A percentile compares a stretch with the other conserved stretches of the same genome.
These are phyloP conservation scores for Onthophagus sagittarius DNA, from an alignment of 2,888 invertebrate genomes.

Conservation along the genomic window DNA sequence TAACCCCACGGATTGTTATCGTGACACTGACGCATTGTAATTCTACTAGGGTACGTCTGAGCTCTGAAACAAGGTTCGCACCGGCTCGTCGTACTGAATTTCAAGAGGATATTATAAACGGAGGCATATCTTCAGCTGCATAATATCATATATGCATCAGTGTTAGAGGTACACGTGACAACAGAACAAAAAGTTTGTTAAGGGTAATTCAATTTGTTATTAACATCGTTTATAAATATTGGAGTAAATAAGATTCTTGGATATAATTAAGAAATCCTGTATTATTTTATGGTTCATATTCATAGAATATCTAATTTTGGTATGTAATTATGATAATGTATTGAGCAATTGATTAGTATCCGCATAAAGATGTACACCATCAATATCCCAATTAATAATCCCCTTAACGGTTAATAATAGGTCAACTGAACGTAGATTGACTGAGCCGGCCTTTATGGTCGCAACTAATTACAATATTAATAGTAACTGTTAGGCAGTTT, in stretches of 20 bases:
- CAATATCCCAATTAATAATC: constrained; percentile 11
- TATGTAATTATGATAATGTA: not conserved
- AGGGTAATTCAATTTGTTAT: too few species aligned
- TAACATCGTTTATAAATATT: too few species aligned
- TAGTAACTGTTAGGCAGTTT: not conserved
- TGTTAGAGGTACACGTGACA: not conserved
- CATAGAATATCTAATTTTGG: not conserved
- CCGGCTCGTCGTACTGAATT: not conserved
- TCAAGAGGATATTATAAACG: not conserved
- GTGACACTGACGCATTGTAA: constrained; percentile 9
- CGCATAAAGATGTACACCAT: not conserved
- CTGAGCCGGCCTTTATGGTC: not conserved
- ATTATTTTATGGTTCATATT: not conserved
- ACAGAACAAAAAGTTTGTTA: too few species aligned
- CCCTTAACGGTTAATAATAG: constrained; percentile 6
- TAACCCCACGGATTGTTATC: constrained; percentile 12
- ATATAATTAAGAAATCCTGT: too few species aligned
- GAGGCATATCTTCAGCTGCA: not conserved
- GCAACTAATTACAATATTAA: constrained; percentile 5
- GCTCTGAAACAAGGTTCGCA: not conserved
- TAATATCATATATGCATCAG: not conserved
- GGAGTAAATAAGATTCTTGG: too few species aligned
- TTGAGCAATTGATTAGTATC: not conserved
- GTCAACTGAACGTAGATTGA: constrained; percentile 1
- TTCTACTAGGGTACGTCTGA: not conserved